phyloP scores from a whole-genome alignment of 2,113 vertebrate species.

The Erythrocebus patas region DNA sequence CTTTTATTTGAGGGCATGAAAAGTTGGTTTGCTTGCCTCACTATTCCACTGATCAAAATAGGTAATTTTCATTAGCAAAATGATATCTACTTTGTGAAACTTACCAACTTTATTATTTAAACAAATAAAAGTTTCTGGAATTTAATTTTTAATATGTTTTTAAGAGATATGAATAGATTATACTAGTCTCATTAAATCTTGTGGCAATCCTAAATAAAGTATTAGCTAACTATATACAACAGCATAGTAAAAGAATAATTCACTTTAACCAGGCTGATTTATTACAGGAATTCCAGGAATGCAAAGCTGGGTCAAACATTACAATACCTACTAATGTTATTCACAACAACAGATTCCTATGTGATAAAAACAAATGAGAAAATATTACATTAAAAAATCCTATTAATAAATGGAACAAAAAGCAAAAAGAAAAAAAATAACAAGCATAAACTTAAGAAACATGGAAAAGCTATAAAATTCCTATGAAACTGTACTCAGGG shows the following conservation, averaged over 20 bases:
- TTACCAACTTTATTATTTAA: constrained; percentile 10
- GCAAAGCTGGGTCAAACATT: not conserved
- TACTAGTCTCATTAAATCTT: not conserved
- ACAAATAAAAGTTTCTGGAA: not conserved
- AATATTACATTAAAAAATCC: not conserved
- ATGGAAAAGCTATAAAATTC: not conserved
- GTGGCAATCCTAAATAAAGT: not conserved
- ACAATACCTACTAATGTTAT: not conserved
- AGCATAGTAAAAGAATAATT: constrained; percentile 12
- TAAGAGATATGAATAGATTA: not conserved
- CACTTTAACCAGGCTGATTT: not conserved
- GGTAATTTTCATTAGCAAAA: not conserved
- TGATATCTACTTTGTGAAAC: not conserved
- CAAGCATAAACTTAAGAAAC: not conserved
- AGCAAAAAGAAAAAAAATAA: not conserved
- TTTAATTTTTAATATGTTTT: not conserved
- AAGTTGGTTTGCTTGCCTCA: not conserved
- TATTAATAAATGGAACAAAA: not conserved
- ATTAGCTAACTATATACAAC: not conserved
- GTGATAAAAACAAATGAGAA: constrained; percentile 11
- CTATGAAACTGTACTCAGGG: not conserved
- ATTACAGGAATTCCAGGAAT: constrained; percentile 15
- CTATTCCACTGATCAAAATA: not conserved
- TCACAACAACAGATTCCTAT: not conserved
- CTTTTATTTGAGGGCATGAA: not conserved